Evolutionary conservation across 2,113 vertebrate genomes (phyloP).

Genomic region (Ploceus nigricollis): DNA sequence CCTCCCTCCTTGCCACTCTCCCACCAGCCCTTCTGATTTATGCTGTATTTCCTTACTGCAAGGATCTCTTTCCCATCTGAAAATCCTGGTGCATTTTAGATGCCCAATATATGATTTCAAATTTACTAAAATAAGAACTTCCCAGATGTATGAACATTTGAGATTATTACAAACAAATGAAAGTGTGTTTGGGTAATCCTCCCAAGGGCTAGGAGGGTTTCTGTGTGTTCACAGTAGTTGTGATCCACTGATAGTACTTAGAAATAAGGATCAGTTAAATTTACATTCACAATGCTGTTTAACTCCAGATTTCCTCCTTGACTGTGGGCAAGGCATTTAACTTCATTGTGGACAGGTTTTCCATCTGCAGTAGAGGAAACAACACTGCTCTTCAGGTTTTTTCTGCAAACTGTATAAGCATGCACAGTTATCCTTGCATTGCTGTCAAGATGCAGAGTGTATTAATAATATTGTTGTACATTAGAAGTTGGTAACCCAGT

Average conservation of each 20-base stretch:
- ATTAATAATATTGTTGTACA: not conserved
- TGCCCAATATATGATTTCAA: not conserved
- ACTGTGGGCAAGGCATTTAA: not conserved
- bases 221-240: accelerated
- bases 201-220: not conserved
- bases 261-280: not conserved
- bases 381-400: not conserved
- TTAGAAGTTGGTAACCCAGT: not conserved
- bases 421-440: not conserved
- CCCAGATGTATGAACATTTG: not conserved
- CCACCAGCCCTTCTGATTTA: not conserved
- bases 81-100: not conserved
- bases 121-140: not conserved
- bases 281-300: not conserved
- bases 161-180: not conserved
- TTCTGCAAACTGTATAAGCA: not conserved
- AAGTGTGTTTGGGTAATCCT: not conserved
- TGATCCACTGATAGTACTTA: not conserved
- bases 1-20: not conserved
- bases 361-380: not conserved
- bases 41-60: not conserved
- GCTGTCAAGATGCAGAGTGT: not conserved
- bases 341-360: not conserved
- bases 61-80: not conserved
- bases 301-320: not conserved